A percentile compares a stretch with the other conserved stretches of the same genome.
These are phyloP conservation scores for Anodontia alba DNA, from an alignment of 2,888 invertebrate species.

Conservation along the genomic window DNA sequence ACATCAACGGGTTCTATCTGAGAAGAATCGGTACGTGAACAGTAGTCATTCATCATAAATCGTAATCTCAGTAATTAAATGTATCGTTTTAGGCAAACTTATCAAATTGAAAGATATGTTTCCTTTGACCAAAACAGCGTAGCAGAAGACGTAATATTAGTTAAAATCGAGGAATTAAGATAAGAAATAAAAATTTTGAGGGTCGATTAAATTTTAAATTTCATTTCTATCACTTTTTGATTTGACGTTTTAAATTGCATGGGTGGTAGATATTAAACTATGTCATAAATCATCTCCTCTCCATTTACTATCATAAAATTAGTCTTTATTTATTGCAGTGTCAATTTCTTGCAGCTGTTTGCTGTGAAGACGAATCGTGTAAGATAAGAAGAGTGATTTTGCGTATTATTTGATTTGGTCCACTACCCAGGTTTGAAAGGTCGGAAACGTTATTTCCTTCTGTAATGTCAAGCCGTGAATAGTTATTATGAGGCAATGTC, in stretches of 20 bases:
- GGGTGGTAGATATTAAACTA: slow-evolving; percentile 8
- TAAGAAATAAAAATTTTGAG: slow-evolving; percentile 9
- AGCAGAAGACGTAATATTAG: background rate
- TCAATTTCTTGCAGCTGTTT: background rate
- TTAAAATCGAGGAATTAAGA: slow-evolving; percentile 14
- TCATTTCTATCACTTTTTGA: slow-evolving; percentile 13
- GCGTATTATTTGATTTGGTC: too few species aligned
- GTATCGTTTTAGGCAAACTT: background rate
- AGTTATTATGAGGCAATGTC: too few species aligned
- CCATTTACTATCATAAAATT: background rate
- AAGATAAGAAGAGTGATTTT: too few species aligned
- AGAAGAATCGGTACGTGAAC: too few species aligned
- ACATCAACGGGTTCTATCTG: too few species aligned
- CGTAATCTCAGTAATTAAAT: background rate
- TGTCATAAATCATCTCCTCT: background rate
- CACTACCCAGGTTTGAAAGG: too few species aligned
- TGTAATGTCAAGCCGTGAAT: too few species aligned
- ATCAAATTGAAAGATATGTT: background rate
- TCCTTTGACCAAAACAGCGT: background rate
- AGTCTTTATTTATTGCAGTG: background rate
- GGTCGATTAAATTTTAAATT: slow-evolving; percentile 17
- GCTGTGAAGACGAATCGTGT: background rate
- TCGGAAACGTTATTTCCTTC: too few species aligned
- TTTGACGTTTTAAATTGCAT: slow-evolving; percentile 16
- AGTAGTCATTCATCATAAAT: background rate